Conservation (phyloP, 1,140 invertebrate species). For the Calephelis nemesis region DNA sequence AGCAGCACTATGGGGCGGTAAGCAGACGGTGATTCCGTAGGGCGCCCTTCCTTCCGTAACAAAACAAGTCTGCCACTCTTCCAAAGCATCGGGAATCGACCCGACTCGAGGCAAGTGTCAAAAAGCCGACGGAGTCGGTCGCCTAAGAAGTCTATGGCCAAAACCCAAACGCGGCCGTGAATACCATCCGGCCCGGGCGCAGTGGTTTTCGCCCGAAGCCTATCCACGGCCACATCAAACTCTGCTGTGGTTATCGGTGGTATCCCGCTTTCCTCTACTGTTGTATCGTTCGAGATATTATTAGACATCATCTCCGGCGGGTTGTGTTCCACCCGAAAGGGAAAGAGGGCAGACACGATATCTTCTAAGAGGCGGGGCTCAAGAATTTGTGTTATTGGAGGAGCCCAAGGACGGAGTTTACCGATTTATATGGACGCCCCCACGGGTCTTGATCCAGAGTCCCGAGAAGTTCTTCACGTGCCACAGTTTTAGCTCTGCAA, state of each 20-base stretch:
- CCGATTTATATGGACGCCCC: constrained; percentile 8
- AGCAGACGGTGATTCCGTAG: background rate
- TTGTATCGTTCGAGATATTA: background rate
- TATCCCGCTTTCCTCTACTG: background rate
- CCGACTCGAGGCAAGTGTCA: background rate
- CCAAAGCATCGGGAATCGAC: background rate
- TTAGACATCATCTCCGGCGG: background rate
- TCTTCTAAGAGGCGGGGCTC: background rate
- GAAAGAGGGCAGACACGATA: background rate
- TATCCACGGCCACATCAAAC: background rate
- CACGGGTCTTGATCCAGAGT: background rate
- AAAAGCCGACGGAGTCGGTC: background rate
- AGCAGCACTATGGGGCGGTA: constrained; percentile 25
- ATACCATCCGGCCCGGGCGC: background rate
- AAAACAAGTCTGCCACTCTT: background rate
- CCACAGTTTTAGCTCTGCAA: background rate
- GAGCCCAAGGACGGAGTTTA: background rate
- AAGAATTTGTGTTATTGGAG: background rate
- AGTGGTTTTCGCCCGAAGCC: background rate
- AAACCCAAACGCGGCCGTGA: background rate
- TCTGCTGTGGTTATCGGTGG: background rate
- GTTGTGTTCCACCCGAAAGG: background rate
- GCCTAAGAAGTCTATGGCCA: background rate
- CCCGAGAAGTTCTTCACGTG: background rate
- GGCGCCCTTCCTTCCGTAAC: background rate